Percentiles rank a stretch among this genome's conserved stretches.
Evolutionary conservation across 2,797 vertebrate species (phyloP).

Genomic region (Mormyrops attenuatus): DNA sequence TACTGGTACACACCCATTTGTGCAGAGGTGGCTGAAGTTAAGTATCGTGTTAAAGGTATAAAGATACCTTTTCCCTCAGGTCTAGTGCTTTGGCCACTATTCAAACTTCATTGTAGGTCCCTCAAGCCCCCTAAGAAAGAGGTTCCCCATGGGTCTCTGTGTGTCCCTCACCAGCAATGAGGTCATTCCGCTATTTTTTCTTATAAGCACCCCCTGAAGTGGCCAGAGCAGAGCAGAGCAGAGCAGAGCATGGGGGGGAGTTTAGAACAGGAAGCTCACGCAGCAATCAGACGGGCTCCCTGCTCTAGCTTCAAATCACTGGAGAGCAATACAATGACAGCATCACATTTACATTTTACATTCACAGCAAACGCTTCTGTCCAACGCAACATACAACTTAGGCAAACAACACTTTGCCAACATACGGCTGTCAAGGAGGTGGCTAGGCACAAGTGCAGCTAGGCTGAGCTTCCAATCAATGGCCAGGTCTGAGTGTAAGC

Average conservation of each 20-base stretch:
- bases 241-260: too few relatives aligned
- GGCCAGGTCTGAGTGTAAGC: not conserved
- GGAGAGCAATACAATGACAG: not conserved
- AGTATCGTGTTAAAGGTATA: not conserved
- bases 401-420: not conserved
- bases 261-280: not conserved
- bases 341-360: not conserved
- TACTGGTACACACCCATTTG: not conserved
- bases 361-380: too few relatives aligned
- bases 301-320: not conserved
- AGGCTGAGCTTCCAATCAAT: not conserved
- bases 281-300: not conserved
- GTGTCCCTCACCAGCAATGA: not conserved
- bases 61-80: not conserved
- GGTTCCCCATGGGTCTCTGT: not conserved
- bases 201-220: not conserved
- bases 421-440: not conserved
- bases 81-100: not conserved
- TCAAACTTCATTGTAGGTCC: not conserved
- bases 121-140: not conserved
- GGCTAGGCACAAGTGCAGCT: not conserved
- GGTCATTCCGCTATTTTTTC: not conserved
- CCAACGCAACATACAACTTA: not conserved
- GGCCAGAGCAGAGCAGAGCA: not conserved
- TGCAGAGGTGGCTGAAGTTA: not conserved